Evolutionary conservation across 2,888 invertebrate genomes (phyloP), one percentile per base, ranked within the genome.

Genomic region (Bombyx huttoni): DNA sequence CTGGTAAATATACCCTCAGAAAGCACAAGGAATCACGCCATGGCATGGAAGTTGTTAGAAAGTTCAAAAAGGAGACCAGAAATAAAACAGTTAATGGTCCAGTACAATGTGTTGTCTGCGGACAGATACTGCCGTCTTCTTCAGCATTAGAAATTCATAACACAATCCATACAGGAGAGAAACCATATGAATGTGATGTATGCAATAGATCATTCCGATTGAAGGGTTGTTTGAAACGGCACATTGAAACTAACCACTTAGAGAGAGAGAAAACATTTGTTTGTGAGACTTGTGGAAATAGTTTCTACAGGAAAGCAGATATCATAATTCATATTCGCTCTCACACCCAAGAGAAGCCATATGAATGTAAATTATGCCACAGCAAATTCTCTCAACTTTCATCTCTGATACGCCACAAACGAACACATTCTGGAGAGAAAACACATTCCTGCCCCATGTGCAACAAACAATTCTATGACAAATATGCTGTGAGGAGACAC

Each of bases 241-340:
- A 88, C 55, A 64, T 68, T 13, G 68, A 72, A 56, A 76, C 73
- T 0, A 72, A 68, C 49, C 86, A 86, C 54, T 59, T 60, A 0
- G 58, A 73, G 13, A 65, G 85, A 56, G 81, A 82, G 56, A 61
- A 80, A 1, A 79, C 73, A 52, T 88, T 78, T 49, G 77, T 75
- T 3, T 89, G 89, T 64, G 87, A 88, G 54, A 79, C 75, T 0
- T 88, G 89, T 54, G 88, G 88, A 0, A 81, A 74, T 52, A 79
- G 78, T 51, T 88, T 89, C 55, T 77, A 70, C 51, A 70, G 75
- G 9, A 84, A 84, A 61, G 77, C 67, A 56, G 81, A 80, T 58
- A 84, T 87, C 1, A 78, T 81, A 10, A 75, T 75, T 13, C 89
- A 89, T 54, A 70, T 86, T 52, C 65, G 88, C 50, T 73, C 80